These are phyloP conservation scores for Carlito syrichta DNA, from an alignment of 2,113 vertebrate species.

Conservation along the genomic window DNA sequence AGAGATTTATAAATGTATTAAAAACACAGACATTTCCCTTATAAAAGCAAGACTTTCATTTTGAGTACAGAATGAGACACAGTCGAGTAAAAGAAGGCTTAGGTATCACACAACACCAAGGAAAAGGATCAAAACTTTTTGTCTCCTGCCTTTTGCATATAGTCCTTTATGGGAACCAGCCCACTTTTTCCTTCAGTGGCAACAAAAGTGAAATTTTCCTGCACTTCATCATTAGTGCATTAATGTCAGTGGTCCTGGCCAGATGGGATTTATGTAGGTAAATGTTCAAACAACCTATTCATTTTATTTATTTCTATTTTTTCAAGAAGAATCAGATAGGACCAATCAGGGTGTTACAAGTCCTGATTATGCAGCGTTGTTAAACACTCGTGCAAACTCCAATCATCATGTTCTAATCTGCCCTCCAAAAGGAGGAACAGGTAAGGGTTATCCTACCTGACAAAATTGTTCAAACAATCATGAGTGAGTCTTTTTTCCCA, in stretches of 20 bases:
- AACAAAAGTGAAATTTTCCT: neutral
- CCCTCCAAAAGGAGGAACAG: too few species aligned
- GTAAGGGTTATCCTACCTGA: too few species aligned
- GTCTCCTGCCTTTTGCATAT: neutral
- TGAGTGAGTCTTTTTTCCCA: neutral
- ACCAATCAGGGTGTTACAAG: too few species aligned
- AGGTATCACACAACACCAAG: neutral
- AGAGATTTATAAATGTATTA: neutral
- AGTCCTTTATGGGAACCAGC: neutral
- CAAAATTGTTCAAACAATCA: neutral
- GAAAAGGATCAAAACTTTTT: neutral
- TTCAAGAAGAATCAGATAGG: too few species aligned
- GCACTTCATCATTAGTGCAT: neutral
- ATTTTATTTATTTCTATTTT: too few species aligned
- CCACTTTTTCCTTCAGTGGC: neutral
- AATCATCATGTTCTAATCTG: too few species aligned
- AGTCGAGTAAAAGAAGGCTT: neutral
- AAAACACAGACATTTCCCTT: neutral
- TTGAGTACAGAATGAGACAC: neutral
- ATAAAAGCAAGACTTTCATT: slow-evolving; percentile 25
- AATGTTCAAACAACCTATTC: neutral
- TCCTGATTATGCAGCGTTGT: too few species aligned
- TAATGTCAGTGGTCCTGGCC: neutral
- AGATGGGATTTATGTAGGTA: neutral
- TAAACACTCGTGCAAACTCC: too few species aligned